phyloP scores from a whole-genome alignment of 2,888 invertebrate species.

The Ceramica pisi region DNA sequence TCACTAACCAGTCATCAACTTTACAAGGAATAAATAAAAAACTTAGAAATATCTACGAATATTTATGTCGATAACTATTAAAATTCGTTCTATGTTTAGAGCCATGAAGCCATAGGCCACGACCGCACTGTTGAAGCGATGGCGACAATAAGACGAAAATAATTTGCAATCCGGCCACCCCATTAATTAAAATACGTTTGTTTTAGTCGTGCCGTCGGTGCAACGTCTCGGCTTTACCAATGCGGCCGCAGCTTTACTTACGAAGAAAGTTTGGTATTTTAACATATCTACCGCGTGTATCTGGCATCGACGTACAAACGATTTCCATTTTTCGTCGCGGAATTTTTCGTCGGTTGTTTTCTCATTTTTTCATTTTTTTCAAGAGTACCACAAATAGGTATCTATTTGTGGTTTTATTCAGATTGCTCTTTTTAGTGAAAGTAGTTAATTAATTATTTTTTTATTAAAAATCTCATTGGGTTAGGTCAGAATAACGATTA shows the following conservation, averaged over 20 bases:
- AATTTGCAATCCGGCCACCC: constrained; percentile 38
- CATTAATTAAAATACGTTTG: constrained; percentile 59
- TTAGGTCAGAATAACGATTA: no score
- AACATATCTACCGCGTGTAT: background rate
- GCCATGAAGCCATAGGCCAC: constrained; percentile 29
- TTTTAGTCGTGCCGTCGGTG: constrained; percentile 40
- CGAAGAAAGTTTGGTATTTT: background rate
- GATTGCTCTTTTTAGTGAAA: no score
- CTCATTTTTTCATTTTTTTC: no score
- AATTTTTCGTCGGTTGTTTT: no score
- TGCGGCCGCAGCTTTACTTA: constrained; percentile 5
- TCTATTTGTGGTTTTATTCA: no score
- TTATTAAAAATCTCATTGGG: no score
- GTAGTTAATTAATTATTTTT: no score
- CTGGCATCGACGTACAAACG: no score
- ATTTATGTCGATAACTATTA: background rate
- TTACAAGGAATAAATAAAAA: background rate
- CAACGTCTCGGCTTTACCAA: constrained; percentile 26
- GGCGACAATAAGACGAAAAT: constrained; percentile 38
- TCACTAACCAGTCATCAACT: background rate
- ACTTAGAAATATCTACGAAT: background rate
- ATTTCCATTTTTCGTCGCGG: no score
- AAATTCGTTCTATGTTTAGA: constrained; percentile 15
- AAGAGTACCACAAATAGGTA: no score
- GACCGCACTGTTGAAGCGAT: constrained; percentile 21